A percentile compares a stretch with the other conserved stretches of the same genome.
Evolutionary conservation across 2,888 invertebrate species (phyloP).

Genomic region (Sclerodermus sp.): DNA sequence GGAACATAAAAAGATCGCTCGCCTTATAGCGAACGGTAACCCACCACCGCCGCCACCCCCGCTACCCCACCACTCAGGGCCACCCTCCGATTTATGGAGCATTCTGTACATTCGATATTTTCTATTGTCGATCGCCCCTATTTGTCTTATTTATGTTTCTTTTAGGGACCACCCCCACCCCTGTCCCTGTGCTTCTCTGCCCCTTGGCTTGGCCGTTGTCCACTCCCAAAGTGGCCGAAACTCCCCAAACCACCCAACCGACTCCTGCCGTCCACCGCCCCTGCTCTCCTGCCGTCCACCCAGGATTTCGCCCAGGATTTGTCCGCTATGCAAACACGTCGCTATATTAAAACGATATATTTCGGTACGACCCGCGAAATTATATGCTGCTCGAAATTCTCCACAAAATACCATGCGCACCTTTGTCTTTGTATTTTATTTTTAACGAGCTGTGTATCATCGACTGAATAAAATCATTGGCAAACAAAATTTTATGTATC

Average conservation of each 20-base stretch:
- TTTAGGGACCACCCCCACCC: constrained; percentile 35
- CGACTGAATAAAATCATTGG: too few species aligned
- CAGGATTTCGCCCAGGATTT: constrained; percentile 44
- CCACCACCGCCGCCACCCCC: constrained; percentile 6
- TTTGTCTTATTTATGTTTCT: constrained; percentile 58
- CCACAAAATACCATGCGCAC: too few species aligned
- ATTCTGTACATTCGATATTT: constrained; percentile 57
- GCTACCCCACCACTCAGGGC: constrained; percentile 27
- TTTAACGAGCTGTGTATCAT: too few species aligned
- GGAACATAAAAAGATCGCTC: constrained; percentile 55
- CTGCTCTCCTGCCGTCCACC: constrained; percentile 20
- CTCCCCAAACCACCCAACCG: constrained; percentile 14
- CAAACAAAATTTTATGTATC: too few species aligned
- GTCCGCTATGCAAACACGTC: constrained; percentile 42
- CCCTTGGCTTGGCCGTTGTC: constrained; percentile 38
- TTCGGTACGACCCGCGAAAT: constrained; percentile 12
- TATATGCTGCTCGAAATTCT: too few species aligned
- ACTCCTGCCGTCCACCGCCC: constrained; percentile 1
- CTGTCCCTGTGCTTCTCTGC: background rate
- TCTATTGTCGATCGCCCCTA: constrained; percentile 57
- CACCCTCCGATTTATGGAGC: constrained; percentile 54
- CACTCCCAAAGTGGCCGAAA: constrained; percentile 30
- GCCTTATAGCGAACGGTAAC: constrained; percentile 40
- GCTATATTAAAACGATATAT: constrained; percentile 50
- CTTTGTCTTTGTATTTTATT: too few species aligned